Evolutionary conservation across 2,113 vertebrate genomes (phyloP).

Genomic region (Microcebus murinus): DNA sequence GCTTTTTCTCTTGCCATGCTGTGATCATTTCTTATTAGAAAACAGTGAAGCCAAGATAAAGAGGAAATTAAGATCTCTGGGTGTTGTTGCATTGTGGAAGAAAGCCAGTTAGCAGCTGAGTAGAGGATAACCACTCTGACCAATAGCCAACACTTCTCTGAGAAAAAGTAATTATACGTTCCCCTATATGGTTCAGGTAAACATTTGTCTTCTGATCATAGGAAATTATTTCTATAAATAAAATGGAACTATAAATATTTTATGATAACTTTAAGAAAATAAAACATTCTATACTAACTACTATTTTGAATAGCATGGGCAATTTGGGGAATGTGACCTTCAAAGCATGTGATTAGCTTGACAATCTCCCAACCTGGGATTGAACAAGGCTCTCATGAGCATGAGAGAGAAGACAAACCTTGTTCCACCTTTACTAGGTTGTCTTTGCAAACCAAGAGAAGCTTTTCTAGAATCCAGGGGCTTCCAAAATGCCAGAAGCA

Average conservation of each 20-base stretch:
- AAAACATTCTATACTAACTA: background rate
- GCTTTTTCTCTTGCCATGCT: background rate
- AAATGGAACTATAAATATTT: background rate
- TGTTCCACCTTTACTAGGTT: background rate
- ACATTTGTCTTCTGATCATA: background rate
- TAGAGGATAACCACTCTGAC: background rate
- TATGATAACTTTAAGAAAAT: background rate
- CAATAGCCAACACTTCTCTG: background rate
- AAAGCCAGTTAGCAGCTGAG: background rate
- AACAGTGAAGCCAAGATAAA: background rate
- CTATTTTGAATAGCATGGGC: background rate
- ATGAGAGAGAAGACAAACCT: background rate
- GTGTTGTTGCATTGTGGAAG: background rate
- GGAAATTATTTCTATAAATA: conserved; percentile 36
- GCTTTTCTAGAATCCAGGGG: background rate
- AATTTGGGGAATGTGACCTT: background rate
- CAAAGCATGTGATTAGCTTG: background rate
- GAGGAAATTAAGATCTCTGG: background rate
- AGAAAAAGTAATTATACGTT: background rate
- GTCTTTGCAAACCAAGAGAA: background rate
- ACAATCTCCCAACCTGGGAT: background rate
- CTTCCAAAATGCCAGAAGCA: background rate
- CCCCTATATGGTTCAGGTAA: background rate
- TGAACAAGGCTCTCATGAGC: background rate
- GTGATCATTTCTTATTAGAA: conserved; percentile 20